phyloP scores from a whole-genome alignment of 2,888 invertebrate species.

The Lasioglossum vierecki region DNA sequence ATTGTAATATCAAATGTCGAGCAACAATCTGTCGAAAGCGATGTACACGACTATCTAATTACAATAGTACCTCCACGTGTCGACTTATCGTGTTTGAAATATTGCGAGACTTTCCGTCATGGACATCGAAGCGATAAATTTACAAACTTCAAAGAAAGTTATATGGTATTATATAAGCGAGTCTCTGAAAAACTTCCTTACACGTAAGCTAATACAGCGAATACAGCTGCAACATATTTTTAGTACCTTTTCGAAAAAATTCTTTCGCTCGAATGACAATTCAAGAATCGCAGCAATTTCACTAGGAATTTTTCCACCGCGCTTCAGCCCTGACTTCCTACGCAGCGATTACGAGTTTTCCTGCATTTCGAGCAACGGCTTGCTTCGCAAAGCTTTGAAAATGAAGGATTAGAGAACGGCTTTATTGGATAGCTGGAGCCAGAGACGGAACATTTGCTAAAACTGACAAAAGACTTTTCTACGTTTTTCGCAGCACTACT shows the following conservation, averaged over 20 bases:
- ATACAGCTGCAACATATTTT: not conserved
- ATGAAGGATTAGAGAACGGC: not conserved
- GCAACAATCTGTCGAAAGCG: not conserved
- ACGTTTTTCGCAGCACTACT: not conserved
- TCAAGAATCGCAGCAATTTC: not conserved
- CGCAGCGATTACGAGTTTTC: not conserved
- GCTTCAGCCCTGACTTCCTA: not conserved
- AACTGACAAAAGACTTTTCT: not conserved
- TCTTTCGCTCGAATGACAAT: not conserved
- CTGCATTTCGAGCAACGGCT: not conserved
- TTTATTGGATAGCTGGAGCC: not conserved
- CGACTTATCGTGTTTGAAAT: not conserved
- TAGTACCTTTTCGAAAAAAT: not conserved
- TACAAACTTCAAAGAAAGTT: not conserved
- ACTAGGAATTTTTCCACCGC: not conserved
- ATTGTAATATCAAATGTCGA: not conserved
- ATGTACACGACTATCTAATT: not conserved
- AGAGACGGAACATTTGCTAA: not conserved
- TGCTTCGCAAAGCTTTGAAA: not conserved
- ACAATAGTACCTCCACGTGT: not conserved
- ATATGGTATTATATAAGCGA: not conserved
- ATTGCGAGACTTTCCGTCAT: conserved; percentile 1
- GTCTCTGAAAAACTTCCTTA: too few species aligned
- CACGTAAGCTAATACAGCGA: not conserved
- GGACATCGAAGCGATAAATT: conserved; percentile 7